phyloP scores from a whole-genome alignment of 2,113 vertebrate species.

The Dicrurus megarhynchus region DNA sequence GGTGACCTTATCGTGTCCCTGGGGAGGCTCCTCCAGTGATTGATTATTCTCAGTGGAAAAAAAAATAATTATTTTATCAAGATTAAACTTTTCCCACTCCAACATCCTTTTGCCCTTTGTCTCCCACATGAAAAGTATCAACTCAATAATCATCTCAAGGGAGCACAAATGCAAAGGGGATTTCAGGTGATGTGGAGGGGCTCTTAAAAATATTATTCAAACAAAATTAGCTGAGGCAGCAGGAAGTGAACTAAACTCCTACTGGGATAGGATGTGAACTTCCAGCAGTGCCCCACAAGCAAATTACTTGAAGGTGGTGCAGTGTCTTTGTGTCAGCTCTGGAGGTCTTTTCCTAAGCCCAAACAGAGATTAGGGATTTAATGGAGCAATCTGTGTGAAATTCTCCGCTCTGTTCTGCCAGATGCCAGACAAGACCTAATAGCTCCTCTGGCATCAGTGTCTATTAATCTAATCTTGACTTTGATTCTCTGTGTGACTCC shows the following conservation, averaged over 20 bases:
- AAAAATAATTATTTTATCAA: neutral
- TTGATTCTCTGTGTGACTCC: conserved; percentile 7
- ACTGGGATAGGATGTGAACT: neutral
- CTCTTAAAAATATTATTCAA: neutral
- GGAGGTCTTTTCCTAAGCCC: neutral
- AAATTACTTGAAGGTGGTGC: neutral
- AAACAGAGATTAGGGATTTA: neutral
- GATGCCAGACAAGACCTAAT: neutral
- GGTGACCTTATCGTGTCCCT: neutral
- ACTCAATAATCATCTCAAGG: neutral
- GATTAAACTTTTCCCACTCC: neutral
- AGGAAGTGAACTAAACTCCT: neutral
- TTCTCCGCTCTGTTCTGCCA: neutral
- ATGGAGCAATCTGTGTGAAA: neutral
- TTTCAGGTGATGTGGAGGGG: neutral
- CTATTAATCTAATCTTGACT: conserved; percentile 28
- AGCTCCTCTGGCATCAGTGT: neutral
- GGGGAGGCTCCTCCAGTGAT: neutral
- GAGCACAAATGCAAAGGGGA: neutral
- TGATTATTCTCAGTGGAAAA: neutral
- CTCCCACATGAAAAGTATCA: neutral
- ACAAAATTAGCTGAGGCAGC: neutral
- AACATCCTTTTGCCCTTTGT: neutral
- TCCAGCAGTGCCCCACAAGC: neutral
- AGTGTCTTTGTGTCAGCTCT: neutral